Evolutionary conservation across 92 coral and sea anemone species (phyloP), one percentile per base, ranked within the genome.

Genomic region (Actinostola sp.): DNA sequence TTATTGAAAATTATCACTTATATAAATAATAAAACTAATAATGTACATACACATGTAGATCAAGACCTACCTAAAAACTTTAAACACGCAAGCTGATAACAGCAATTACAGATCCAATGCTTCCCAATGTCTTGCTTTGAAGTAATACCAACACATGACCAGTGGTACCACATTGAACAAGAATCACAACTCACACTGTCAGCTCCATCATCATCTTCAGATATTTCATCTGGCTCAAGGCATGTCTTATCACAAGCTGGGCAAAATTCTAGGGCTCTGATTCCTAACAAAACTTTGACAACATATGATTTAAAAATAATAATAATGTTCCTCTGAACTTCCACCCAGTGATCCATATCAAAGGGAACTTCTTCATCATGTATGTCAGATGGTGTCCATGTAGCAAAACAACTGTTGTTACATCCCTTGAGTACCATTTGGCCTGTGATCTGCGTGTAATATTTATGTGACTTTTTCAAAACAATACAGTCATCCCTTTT

Each of bases 391-490:
- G 39, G 66, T 55, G 53, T 46, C 87, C 77, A 82, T 26, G 70
- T 77, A 26, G 67, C 65, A 76, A 82, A 75, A 52, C 43, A 74
- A 14, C 52, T 8, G 66, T 23, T 74, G 30, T 56, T 43, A 10
- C 39, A 16, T 15, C 77, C 87, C 30, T 58, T 31, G 29, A 73
- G n/a, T 14, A 65, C 82, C 87, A 82, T 82, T 64, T 82, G 63
- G 5, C 87, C 77, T 21, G 42, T 68, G 5, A 82, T 61, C 56
- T 82, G 85, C 42, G 24, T 61, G 73, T 46, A 82, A 36, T 81
- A 57, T 64, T 42, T 81, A 32, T 73, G 86, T 16, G 62, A 29
- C 31, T 77, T 49, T 67, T 52, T 60, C 17, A 82, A 70, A 23
- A 14, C 31, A 48, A 67, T 61, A 29, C 39, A 74, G 21, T 71